Evolutionary conservation across 2,888 invertebrate species (phyloP).

Genomic region (Oconnorella tubifera): DNA sequence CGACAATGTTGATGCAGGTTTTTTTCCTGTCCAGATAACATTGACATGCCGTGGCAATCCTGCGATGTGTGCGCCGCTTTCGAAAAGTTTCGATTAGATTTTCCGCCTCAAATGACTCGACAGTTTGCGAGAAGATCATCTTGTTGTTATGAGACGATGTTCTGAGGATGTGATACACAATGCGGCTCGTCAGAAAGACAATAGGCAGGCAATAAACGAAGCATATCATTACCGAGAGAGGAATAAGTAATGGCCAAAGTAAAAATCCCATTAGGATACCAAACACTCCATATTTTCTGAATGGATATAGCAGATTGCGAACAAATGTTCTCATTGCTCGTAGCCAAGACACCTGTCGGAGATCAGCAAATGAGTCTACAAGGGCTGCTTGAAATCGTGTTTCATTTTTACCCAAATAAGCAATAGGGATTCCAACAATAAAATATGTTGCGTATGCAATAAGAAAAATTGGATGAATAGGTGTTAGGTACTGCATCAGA

Average conservation of each 20-base stretch:
- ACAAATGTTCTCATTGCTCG: constrained; percentile 44
- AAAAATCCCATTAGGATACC: constrained; percentile 44
- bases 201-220: constrained; percentile 47
- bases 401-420: constrained; percentile 40
- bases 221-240: constrained; percentile 41
- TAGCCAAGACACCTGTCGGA: constrained; percentile 43
- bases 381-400: constrained; percentile 41
- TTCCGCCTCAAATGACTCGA: constrained; percentile 19
- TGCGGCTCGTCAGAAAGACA: constrained; percentile 45
- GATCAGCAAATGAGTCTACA: constrained; percentile 45
- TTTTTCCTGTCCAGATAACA: background rate
- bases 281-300: constrained; percentile 44
- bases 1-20: constrained; percentile 7
- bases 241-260: constrained; percentile 41
- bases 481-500: constrained; percentile 37
- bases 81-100: constrained; percentile 8
- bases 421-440: constrained; percentile 40
- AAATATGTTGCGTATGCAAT: constrained; percentile 45
- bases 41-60: background rate
- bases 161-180: constrained; percentile 32
- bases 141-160: background rate
- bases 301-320: constrained; percentile 44
- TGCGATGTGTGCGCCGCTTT: background rate
- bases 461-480: constrained; percentile 46
- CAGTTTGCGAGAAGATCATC: background rate